Evolutionary conservation across 2,888 invertebrate genomes (phyloP).

Genomic region (Leptinotarsa peninsularis): DNA sequence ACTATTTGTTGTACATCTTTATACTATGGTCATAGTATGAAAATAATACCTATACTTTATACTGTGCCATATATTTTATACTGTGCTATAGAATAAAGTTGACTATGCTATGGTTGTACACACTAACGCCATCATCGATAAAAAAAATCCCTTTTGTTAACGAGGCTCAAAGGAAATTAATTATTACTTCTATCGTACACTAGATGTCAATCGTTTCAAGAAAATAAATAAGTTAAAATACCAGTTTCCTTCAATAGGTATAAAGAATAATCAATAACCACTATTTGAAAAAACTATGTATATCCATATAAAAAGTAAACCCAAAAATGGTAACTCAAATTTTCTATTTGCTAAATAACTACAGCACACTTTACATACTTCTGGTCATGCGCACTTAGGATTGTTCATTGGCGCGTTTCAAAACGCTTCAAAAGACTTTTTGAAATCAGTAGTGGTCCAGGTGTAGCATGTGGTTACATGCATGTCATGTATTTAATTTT

Average conservation of each 20-base stretch:
- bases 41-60: no score
- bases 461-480: conserved; percentile 20
- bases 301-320: neutral
- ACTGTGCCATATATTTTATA: no score
- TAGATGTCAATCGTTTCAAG: neutral
- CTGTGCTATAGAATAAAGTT: no score
- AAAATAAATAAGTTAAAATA: no score
- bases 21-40: no score
- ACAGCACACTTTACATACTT: conserved; percentile 2
- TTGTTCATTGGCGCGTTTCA: conserved; percentile 52
- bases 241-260: no score
- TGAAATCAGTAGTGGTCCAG: conserved; percentile 42
- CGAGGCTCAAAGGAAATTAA: neutral
- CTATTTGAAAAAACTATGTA: neutral
- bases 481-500: no score
- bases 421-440: conserved; percentile 46
- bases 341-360: neutral
- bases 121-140: no score
- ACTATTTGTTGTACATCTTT: no score
- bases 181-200: neutral
- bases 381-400: conserved; percentile 40
- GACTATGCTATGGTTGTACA: no score
- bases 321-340: neutral
- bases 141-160: no score
- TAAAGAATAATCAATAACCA: neutral